A percentile compares a stretch with the other conserved stretches of the same genome.
Evolutionary conservation across 2,797 vertebrate genomes (phyloP).

Genomic region (Spinus pinus): DNA sequence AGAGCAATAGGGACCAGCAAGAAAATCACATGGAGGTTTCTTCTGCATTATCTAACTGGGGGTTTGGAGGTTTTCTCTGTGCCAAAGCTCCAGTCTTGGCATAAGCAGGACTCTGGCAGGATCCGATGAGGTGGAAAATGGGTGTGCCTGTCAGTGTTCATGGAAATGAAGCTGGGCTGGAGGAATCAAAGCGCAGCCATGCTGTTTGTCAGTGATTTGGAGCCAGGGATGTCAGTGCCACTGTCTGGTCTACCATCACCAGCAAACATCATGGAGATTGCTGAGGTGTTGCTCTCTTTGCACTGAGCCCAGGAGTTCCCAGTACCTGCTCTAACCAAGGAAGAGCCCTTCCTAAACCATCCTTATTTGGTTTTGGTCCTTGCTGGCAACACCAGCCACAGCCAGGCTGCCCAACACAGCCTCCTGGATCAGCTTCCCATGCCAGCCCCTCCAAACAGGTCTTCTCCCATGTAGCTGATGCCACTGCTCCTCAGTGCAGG

Average conservation of each 20-base stretch:
- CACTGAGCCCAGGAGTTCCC: neutral
- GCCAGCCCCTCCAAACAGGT: neutral
- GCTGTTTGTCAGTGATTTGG: neutral
- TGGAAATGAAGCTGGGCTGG: neutral
- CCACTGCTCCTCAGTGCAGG: fast-evolving
- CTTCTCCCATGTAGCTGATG: fast-evolving
- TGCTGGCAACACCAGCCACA: neutral
- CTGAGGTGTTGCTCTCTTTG: neutral
- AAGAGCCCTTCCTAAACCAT: neutral
- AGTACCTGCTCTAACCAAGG: neutral
- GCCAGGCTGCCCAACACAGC: fast-evolving
- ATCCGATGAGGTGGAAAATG: neutral
- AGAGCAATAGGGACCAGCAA: neutral
- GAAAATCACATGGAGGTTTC: neutral
- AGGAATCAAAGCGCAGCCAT: fast-evolving
- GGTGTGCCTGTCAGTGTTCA: neutral
- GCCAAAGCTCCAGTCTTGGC: neutral
- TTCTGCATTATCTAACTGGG: neutral
- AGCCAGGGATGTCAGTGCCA: neutral
- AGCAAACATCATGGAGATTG: neutral
- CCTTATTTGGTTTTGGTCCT: neutral
- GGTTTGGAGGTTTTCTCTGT: neutral
- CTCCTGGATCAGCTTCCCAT: neutral
- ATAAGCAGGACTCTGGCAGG: neutral
- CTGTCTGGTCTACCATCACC: fast-evolving